A percentile compares a stretch with the other conserved stretches of the same genome.
Evolutionary conservation across 2,113 vertebrate genomes (phyloP).

Genomic region (Eulemur macaco): DNA sequence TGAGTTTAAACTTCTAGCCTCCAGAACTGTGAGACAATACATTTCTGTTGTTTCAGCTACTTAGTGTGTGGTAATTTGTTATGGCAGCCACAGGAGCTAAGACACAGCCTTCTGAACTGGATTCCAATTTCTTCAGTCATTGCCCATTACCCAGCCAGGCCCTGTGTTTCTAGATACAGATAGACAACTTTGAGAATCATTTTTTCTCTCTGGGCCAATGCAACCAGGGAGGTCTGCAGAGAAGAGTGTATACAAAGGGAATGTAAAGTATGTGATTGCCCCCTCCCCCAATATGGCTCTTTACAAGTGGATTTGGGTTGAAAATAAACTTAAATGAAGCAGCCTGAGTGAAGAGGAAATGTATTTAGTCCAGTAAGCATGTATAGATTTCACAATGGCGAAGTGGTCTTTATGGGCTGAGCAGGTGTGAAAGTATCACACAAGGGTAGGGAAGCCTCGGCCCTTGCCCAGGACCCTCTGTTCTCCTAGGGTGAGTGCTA

Average conservation of each 20-base stretch:
- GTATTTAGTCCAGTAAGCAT: background rate
- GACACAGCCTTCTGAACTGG: background rate
- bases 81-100: background rate
- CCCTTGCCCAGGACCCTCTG: background rate
- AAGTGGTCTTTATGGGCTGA: background rate
- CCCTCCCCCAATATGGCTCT: background rate
- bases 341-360: background rate
- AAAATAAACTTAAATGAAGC: background rate
- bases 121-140: too few relatives aligned
- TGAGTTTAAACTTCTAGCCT: background rate
- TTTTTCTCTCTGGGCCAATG: background rate
- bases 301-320: background rate
- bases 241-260: rapidly evolving
- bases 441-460: rapidly evolving
- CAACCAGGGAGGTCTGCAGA: background rate
- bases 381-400: background rate
- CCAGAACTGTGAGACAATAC: background rate
- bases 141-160: too few relatives aligned
- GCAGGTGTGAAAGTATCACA: rapidly evolving
- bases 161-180: background rate
- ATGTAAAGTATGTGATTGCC: too few relatives aligned
- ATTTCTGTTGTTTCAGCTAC: background rate
- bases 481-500: background rate
- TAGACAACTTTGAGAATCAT: background rate
- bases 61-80: background rate